Evolutionary conservation across 2,113 vertebrate genomes (phyloP), one percentile per base, ranked within the genome.

Genomic region (Nerophis lumbriciformis): DNA sequence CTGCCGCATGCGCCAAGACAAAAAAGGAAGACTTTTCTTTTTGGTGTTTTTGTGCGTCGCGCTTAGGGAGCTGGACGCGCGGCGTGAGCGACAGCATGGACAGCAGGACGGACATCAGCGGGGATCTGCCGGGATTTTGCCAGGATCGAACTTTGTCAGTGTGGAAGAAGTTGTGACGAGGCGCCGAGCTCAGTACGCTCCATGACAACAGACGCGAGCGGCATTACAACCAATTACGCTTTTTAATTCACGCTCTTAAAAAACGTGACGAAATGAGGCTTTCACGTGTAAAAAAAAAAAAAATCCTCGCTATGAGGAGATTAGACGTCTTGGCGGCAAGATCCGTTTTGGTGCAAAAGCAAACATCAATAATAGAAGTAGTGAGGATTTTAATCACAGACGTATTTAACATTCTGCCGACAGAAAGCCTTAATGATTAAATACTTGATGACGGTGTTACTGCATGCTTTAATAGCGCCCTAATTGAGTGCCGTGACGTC

Each of bases 341-440:
- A 84, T 62, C 68, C 75, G 56, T 71, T 71, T 47, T 70, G 51
- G 53, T 67, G 52, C 53, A 47, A 78, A 81, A 75, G 68, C 77
- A 88, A 84, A 83, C 57, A 79, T 71, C 62, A 82, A 78, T 83
- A 78, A 80, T 69, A 57, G 52, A 64, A 59, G 75, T 72, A 73
- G 77, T 81, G 76, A 61, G 61, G 49, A 1, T 70, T 77, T 75
- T 79, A 84, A 85, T 85, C 75, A 72, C 49, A 54, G 61, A 55
- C 57, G 67, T 78, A 78, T 81, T 80, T 80, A 68, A 80, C 80
- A 79, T 72, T 67, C 58, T 52, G 36, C 54, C 66, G 72, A 76
- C 75, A 77, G 35, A 65, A 68, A 9, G 15, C 64, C 61, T 51
- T 53, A 47, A 72, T 68, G 53, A 69, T 71, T 61, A 69, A 74